Conservation (phyloP, 2,888 invertebrate species). For the Agelastica alni region DNA sequence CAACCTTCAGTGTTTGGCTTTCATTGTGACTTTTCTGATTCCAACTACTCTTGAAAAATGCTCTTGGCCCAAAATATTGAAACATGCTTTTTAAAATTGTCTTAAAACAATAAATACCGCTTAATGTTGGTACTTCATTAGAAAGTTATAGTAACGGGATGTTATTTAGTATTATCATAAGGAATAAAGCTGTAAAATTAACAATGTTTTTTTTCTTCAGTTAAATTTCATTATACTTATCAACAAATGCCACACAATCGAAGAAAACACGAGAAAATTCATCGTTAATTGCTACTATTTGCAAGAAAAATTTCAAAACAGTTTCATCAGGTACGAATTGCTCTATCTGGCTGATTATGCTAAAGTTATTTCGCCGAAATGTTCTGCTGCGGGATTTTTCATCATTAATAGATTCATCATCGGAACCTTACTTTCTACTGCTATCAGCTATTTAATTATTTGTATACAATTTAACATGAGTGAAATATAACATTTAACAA, state of each 20-base stretch:
- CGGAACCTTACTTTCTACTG: slow-evolving; percentile 15
- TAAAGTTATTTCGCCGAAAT: slow-evolving; percentile 8
- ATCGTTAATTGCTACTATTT: neutral
- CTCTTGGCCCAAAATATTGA: too few species aligned
- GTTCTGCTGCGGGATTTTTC: slow-evolving; percentile 19
- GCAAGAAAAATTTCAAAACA: slow-evolving; percentile 1
- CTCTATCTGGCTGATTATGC: slow-evolving; percentile 8
- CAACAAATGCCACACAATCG: slow-evolving; percentile 15
- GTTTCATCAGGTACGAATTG: slow-evolving; percentile 3
- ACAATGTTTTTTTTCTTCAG: neutral
- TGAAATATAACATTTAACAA: neutral
- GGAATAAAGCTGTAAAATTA: too few species aligned
- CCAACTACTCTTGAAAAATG: too few species aligned
- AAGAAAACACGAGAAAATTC: slow-evolving; percentile 1
- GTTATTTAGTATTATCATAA: too few species aligned
- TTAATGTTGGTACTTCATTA: too few species aligned
- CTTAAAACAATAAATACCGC: too few species aligned
- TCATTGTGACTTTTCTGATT: too few species aligned
- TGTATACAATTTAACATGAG: slow-evolving; percentile 21
- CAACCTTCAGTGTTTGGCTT: too few species aligned
- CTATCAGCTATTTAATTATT: slow-evolving; percentile 19
- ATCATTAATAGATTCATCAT: slow-evolving; percentile 9
- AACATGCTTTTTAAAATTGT: too few species aligned
- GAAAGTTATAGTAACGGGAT: too few species aligned
- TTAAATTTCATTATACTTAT: slow-evolving; percentile 8